Conservation (phyloP, 1,140 invertebrate species). For the Hetaerina americana region DNA sequence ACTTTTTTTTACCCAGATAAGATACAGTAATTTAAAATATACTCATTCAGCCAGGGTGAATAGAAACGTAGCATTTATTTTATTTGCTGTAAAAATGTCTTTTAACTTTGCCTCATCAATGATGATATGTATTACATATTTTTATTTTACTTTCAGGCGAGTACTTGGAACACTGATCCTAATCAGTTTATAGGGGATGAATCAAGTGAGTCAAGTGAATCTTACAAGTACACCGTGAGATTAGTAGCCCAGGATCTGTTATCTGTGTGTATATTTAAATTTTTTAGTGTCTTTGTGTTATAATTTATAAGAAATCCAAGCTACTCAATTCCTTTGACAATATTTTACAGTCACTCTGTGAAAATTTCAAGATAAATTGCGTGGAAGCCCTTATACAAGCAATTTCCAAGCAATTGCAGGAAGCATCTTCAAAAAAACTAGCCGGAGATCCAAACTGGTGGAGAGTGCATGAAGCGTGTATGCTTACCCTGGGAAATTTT, state of each 20-base stretch:
- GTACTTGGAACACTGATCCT: conserved; percentile 53
- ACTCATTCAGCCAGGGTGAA: too few species aligned
- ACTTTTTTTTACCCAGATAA: too few species aligned
- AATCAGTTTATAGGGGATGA: conserved; percentile 69
- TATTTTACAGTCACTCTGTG: conserved; percentile 39
- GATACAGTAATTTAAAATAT: too few species aligned
- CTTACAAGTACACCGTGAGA: conserved; percentile 55
- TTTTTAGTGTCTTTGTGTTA: too few species aligned
- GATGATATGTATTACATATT: too few species aligned
- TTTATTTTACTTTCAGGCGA: conserved; percentile 24
- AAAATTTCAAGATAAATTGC: conserved; percentile 46
- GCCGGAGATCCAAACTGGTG: conserved; percentile 48
- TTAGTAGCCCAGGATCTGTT: conserved; percentile 57
- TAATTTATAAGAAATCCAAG: conserved; percentile 6
- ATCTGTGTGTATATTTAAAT: neutral
- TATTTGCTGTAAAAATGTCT: too few species aligned
- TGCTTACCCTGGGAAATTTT: conserved; percentile 47
- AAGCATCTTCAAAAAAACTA: conserved; percentile 34
- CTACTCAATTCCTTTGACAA: neutral
- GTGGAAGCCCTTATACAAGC: conserved; percentile 46
- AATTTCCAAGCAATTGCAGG: conserved; percentile 48
- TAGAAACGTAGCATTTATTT: too few species aligned
- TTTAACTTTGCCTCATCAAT: too few species aligned
- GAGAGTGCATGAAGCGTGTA: conserved; percentile 63
- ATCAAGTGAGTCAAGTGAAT: conserved; percentile 56